phyloP scores from a whole-genome alignment of 2,113 vertebrate genomes.

The Plestiodon gilberti region DNA sequence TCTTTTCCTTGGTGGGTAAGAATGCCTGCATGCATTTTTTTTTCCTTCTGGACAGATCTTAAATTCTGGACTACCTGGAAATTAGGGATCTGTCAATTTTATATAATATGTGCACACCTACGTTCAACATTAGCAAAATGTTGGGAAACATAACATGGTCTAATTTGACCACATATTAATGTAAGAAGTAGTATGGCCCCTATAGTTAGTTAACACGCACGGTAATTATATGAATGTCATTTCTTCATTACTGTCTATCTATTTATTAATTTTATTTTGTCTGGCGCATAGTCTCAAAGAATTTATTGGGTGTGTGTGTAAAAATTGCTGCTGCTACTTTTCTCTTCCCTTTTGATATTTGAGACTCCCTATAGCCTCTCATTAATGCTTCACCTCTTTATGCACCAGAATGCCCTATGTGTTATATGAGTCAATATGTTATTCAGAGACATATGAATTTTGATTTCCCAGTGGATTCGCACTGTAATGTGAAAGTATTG shows the following conservation, averaged over 20 bases:
- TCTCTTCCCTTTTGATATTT: no score
- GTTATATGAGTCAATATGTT: constrained; percentile 25
- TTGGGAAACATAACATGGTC: background rate
- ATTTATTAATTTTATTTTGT: no score
- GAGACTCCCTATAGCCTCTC: no score
- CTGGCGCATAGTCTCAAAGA: no score
- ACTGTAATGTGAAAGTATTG: constrained; percentile 48
- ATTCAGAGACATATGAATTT: constrained; percentile 41
- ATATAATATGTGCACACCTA: background rate
- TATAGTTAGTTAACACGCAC: no score
- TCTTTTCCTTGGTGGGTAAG: no score
- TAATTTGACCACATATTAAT: background rate
- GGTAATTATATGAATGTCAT: no score
- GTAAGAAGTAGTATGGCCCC: no score
- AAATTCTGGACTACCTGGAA: background rate
- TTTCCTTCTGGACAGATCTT: background rate
- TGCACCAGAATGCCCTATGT: background rate
- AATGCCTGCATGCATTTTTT: no score
- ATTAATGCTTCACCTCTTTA: background rate
- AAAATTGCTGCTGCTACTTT: no score
- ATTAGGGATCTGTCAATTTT: background rate
- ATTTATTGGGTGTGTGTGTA: no score
- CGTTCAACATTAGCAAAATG: background rate
- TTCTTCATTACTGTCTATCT: no score
- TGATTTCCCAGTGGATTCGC: constrained; percentile 37